These are phyloP conservation scores for Incurvaria masculella DNA, from an alignment of 2,888 invertebrate species.

Conservation along the genomic window DNA sequence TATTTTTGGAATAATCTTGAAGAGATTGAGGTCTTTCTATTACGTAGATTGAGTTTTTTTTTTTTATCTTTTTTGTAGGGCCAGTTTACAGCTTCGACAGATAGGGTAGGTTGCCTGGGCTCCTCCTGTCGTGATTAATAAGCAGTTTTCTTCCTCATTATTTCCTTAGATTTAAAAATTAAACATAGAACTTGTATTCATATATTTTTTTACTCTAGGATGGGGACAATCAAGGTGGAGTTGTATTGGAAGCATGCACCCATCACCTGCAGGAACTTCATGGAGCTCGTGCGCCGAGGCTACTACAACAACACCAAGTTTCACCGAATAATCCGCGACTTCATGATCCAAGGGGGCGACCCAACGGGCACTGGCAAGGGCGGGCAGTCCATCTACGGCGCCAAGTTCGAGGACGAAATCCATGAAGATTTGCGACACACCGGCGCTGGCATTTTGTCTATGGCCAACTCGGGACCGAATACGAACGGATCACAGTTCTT, in stretches of 20 bases:
- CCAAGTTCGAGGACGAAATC: conserved; percentile 86
- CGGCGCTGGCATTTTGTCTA: conserved; percentile 75
- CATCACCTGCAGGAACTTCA: conserved; percentile 89
- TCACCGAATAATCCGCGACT: conserved; percentile 83
- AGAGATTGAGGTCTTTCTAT: too few species aligned
- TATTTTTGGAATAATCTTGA: too few species aligned
- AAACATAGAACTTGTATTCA: too few species aligned
- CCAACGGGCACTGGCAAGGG: conserved; percentile 89
- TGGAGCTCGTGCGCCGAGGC: conserved; percentile 78
- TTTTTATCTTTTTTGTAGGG: too few species aligned
- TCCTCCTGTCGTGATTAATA: too few species aligned
- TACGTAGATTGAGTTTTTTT: too few species aligned
- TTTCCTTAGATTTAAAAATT: too few species aligned
- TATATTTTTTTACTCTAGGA: conserved; percentile 43
- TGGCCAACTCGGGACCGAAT: conserved; percentile 97
- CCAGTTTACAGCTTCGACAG: too few species aligned
- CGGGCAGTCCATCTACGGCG: conserved; percentile 87
- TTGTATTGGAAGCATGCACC: conserved; percentile 94
- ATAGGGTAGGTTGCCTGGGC: too few species aligned
- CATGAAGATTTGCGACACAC: conserved; percentile 84
- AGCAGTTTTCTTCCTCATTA: too few species aligned
- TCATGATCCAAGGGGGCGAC: conserved; percentile 87
- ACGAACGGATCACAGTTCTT: conserved; percentile 99
- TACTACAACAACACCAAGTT: conserved; percentile 90
- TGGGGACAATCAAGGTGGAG: conserved; percentile 83